Percentiles rank a stretch among this genome's conserved stretches.
phyloP scores from a whole-genome alignment of 2,797 vertebrate genomes.

The Myiothlypis coronata region DNA sequence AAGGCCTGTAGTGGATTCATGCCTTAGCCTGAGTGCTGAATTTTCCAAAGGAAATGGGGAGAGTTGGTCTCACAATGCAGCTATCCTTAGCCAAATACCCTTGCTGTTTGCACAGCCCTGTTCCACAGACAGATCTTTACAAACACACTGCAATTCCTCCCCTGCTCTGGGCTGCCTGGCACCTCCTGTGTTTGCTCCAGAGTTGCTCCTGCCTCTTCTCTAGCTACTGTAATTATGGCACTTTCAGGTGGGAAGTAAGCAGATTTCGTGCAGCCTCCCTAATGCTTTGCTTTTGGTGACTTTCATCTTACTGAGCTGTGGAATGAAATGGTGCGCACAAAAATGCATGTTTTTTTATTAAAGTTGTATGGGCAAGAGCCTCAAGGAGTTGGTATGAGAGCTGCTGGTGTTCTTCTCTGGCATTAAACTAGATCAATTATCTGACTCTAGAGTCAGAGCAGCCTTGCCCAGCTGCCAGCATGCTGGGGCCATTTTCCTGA shows the following conservation, averaged over 20 bases:
- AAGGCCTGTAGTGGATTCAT: not conserved
- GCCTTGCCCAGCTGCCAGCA: not conserved
- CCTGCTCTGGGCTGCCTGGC: not conserved
- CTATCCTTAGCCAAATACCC: not conserved
- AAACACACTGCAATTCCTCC: not conserved
- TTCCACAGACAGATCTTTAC: not conserved
- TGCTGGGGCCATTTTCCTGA: not conserved
- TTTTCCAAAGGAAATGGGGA: not conserved
- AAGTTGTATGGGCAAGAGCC: not conserved
- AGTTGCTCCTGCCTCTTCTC: not conserved
- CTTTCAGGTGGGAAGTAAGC: not conserved
- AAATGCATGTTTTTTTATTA: not conserved
- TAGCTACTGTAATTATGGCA: not conserved
- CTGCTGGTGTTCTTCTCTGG: not conserved
- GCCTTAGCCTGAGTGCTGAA: not conserved
- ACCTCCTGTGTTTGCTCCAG: not conserved
- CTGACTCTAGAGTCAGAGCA: not conserved
- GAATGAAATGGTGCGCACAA: not conserved
- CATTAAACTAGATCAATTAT: not conserved
- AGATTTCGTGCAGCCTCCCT: not conserved
- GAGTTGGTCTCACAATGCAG: not conserved
- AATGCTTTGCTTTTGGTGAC: not conserved
- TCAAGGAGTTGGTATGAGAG: not conserved
- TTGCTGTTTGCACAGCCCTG: not conserved
- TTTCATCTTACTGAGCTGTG: not conserved